Evolutionary conservation across 1,140 invertebrate species (phyloP).

Genomic region (Pachypsylla venusta): DNA sequence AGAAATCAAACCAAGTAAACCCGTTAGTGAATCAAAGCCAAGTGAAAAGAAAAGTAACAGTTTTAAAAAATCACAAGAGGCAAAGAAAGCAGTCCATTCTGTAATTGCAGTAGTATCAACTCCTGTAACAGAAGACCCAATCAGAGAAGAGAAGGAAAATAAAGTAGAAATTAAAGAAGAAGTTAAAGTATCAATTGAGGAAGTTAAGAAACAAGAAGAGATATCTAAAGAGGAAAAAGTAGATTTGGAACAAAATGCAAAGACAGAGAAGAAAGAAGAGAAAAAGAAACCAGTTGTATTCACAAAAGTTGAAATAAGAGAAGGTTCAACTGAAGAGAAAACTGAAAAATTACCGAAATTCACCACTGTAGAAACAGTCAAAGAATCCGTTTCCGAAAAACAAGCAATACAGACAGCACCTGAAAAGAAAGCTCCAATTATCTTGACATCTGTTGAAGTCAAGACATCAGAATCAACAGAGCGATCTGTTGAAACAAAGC

Average conservation of each 20-base stretch:
- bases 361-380: background rate
- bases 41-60: constrained; percentile 27
- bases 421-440: constrained; percentile 20
- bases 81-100: constrained; percentile 8
- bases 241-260: too few species aligned
- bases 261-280: constrained; percentile 28
- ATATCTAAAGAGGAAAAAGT: constrained; percentile 20
- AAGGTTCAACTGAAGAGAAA: constrained; percentile 13
- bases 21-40: constrained; percentile 27
- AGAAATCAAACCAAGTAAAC: constrained; percentile 42
- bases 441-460: constrained; percentile 40
- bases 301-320: constrained; percentile 17
- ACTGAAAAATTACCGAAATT: constrained; percentile 9
- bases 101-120: constrained; percentile 8
- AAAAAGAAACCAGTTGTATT: constrained; percentile 17
- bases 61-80: constrained; percentile 7
- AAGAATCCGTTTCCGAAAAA: constrained; percentile 20
- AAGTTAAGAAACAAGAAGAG: constrained; percentile 20
- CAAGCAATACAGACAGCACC: constrained; percentile 14
- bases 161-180: constrained; percentile 15
- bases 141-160: constrained; percentile 22
- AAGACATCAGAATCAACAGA: background rate
- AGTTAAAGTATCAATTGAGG: constrained; percentile 32
- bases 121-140: background rate
- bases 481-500: background rate